Conservation (phyloP, 2,888 invertebrate genomes). For the Protonemura montana region DNA sequence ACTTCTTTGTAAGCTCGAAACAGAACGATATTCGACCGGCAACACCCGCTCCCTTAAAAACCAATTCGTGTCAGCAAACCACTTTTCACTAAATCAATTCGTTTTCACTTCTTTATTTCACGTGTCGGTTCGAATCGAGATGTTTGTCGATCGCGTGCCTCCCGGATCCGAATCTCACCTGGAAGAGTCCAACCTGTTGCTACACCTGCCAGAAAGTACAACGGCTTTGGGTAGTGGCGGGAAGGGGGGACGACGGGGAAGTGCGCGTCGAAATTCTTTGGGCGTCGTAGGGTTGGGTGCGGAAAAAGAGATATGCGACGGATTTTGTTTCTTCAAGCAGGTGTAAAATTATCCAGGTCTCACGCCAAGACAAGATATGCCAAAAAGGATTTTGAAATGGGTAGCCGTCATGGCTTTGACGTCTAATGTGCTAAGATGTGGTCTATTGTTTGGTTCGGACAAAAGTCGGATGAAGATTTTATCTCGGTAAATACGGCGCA, state of each 20-base stretch:
- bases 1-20: no score
- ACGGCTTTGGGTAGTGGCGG: no score
- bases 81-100: no score
- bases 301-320: not conserved
- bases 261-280: no score
- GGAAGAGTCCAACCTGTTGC: not conserved
- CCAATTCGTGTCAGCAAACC: no score
- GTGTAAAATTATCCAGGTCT: not conserved
- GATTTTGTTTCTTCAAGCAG: not conserved
- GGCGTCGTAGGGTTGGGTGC: not conserved
- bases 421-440: not conserved
- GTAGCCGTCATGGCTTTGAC: no score
- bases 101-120: no score
- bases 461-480: not conserved
- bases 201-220: not conserved
- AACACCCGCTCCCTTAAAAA: no score
- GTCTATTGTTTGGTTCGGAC: not conserved
- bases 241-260: no score
- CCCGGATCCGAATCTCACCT: not conserved
- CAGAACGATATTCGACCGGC: no score
- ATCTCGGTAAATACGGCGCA: not conserved
- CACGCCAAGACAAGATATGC: not conserved
- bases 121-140: not conserved
- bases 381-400: not conserved
- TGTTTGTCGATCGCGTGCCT: not conserved